A percentile compares a stretch with the other conserved stretches of the same genome.
Evolutionary conservation across 2,797 vertebrate species (phyloP).

Genomic region (Ptychadena robeensis): DNA sequence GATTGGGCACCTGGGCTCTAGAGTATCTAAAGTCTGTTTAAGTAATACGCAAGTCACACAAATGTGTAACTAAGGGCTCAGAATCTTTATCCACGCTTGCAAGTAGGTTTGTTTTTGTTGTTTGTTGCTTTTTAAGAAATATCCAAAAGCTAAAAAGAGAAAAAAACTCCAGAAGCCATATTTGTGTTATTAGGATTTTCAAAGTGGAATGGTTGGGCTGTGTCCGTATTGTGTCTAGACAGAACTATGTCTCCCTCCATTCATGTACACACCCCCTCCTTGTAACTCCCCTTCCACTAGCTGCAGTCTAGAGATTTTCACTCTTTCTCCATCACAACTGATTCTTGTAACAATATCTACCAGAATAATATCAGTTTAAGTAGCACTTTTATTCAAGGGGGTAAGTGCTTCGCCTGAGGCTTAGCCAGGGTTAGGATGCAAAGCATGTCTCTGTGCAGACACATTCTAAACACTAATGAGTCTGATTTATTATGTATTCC

Average conservation of each 20-base stretch:
- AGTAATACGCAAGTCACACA: not conserved
- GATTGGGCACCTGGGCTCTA: no score
- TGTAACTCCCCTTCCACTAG: slow-evolving; percentile 4
- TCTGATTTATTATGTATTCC: no score
- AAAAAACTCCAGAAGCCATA: not conserved
- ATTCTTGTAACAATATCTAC: not conserved
- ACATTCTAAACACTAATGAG: no score
- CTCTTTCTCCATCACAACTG: not conserved
- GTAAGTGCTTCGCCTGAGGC: no score
- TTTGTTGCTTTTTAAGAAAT: not conserved
- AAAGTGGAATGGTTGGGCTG: not conserved
- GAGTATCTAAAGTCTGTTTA: not conserved
- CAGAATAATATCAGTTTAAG: not conserved
- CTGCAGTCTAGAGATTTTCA: not conserved
- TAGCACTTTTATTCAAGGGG: no score
- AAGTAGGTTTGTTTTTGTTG: no score
- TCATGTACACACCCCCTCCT: slow-evolving; percentile 8
- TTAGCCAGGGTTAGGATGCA: no score
- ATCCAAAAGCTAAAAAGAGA: not conserved
- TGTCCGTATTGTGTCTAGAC: slow-evolving; percentile 37
- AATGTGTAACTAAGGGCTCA: not conserved
- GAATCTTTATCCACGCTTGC: not conserved
- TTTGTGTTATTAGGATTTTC: slow-evolving; percentile 7
- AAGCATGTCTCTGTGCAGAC: no score
- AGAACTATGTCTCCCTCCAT: not conserved